Conservation (phyloP, 2,797 vertebrate species). For the Microctenopoma steveboyesi region DNA sequence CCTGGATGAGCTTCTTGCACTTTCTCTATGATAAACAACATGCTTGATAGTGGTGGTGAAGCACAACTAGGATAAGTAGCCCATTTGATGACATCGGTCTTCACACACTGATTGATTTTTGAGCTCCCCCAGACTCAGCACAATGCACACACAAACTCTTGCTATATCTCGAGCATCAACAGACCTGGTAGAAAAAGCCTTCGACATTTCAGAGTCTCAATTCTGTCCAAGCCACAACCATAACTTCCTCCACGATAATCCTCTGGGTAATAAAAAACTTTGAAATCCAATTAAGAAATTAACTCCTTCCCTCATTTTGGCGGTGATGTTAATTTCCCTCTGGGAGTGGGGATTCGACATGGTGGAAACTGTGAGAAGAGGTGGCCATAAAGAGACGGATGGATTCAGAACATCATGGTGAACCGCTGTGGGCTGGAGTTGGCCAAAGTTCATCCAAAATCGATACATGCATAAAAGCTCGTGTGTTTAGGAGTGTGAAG, state of each 20-base stretch:
- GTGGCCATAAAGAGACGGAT: conserved; percentile 38
- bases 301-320: conserved; percentile 68
- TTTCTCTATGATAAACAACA: conserved; percentile 59
- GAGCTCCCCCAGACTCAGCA: conserved; percentile 19
- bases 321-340: conserved; percentile 62
- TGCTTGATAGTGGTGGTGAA: conserved; percentile 44
- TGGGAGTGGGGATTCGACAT: conserved; percentile 57
- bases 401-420: conserved; percentile 31
- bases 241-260: conserved; percentile 70
- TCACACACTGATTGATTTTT: conserved; percentile 61
- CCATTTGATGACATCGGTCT: conserved; percentile 65
- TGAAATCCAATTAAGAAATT: conserved; percentile 78
- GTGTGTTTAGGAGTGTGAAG: background rate
- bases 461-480: conserved; percentile 6
- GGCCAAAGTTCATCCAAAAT: conserved; percentile 20
- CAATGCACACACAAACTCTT: conserved; percentile 32
- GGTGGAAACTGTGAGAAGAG: conserved; percentile 49
- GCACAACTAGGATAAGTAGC: conserved; percentile 56
- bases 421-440: conserved; percentile 26
- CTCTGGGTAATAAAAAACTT: conserved; percentile 60
- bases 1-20: conserved; percentile 51
- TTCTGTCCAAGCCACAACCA: conserved; percentile 67
- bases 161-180: conserved; percentile 65
- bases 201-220: conserved; percentile 41
- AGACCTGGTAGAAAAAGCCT: conserved; percentile 64